These are phyloP conservation scores for Archips crataeganus DNA, from an alignment of 2,888 invertebrate species.

Conservation along the genomic window DNA sequence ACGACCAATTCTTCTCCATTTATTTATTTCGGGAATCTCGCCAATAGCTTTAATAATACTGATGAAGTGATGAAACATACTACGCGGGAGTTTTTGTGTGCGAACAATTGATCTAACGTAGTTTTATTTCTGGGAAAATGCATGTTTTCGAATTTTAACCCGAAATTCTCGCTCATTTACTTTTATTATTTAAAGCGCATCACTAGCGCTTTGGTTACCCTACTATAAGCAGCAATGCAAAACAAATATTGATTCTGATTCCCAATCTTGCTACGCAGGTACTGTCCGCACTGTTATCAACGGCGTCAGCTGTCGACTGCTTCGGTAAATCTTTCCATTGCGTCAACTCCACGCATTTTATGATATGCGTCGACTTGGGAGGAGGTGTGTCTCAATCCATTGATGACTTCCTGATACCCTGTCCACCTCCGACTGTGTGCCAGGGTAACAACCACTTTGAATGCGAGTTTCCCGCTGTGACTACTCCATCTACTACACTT, in stretches of 20 bases:
- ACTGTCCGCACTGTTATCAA: slow-evolving; percentile 55
- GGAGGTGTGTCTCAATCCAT: slow-evolving; percentile 72
- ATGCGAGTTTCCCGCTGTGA: slow-evolving; percentile 66
- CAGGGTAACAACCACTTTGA: slow-evolving; percentile 65
- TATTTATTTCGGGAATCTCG: no score
- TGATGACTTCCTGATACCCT: slow-evolving; percentile 70
- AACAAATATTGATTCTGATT: slow-evolving; percentile 25
- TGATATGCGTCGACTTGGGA: slow-evolving; percentile 80
- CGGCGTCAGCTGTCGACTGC: slow-evolving; percentile 69
- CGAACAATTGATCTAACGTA: no score
- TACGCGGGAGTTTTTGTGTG: no score
- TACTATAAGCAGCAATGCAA: background rate
- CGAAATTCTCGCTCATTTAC: no score
- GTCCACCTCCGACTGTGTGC: slow-evolving; percentile 72
- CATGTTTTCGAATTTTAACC: no score
- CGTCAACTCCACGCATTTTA: slow-evolving; percentile 77
- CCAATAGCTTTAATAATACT: no score
- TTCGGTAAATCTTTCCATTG: slow-evolving; percentile 79
- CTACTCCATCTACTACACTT: slow-evolving; percentile 48
- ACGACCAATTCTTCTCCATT: no score
- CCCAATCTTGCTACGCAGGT: slow-evolving; percentile 60
- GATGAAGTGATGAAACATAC: no score
- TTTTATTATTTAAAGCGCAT: background rate
- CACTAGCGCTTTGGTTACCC: background rate
- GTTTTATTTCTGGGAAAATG: no score